Conservation (phyloP, 2,888 invertebrate species). For the Timandra comae region DNA sequence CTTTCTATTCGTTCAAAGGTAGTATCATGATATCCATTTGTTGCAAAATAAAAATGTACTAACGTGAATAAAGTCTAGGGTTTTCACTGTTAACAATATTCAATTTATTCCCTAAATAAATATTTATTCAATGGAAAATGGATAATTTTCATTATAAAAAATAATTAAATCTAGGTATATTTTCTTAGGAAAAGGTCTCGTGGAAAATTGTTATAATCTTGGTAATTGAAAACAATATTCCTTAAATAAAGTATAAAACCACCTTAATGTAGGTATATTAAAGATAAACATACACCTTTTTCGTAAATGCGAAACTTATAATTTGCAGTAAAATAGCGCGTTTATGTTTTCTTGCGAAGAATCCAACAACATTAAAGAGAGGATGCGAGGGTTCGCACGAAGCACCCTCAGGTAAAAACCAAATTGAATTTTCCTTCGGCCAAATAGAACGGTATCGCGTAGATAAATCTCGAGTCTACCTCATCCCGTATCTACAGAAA, state of each 20-base stretch:
- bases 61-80: no score
- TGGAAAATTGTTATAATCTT: no score
- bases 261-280: background rate
- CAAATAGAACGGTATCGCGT: slow-evolving; percentile 68
- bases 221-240: no score
- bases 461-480: slow-evolving; percentile 68
- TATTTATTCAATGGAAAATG: no score
- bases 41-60: no score
- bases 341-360: slow-evolving; percentile 46
- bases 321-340: slow-evolving; percentile 50
- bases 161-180: no score
- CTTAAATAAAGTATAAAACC: background rate
- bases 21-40: no score
- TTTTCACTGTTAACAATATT: no score
- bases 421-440: slow-evolving; percentile 70
- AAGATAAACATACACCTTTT: slow-evolving; percentile 5
- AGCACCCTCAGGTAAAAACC: slow-evolving; percentile 69
- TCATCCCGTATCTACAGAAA: slow-evolving; percentile 61
- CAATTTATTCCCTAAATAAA: no score
- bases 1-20: no score
- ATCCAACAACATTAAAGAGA: slow-evolving; percentile 56
- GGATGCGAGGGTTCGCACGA: slow-evolving; percentile 54
- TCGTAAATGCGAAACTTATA: slow-evolving; percentile 20
- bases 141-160: no score
- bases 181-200: no score